These are phyloP conservation scores for Bos indicus DNA, from an alignment of 2,113 vertebrate species.

Conservation along the genomic window DNA sequence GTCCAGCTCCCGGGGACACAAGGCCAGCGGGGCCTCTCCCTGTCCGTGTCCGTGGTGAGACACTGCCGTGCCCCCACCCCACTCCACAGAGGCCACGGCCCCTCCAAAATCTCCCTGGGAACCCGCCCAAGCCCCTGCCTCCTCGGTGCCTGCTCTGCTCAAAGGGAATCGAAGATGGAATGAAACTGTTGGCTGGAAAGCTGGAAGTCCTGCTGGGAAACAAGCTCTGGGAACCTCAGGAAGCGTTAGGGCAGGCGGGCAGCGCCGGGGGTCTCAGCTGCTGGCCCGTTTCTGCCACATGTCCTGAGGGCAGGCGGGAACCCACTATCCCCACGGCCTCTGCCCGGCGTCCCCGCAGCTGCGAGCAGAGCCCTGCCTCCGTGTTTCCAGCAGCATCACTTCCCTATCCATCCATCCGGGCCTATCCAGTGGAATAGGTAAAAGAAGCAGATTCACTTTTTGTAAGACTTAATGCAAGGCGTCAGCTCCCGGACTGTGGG, in stretches of 20 bases:
- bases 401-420: not conserved
- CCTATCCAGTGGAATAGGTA: rapidly evolving
- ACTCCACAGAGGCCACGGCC: not conserved
- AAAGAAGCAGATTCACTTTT: rapidly evolving
- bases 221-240: rapidly evolving
- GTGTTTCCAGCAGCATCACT: no score
- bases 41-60: rapidly evolving
- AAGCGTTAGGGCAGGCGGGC: rapidly evolving
- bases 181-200: not conserved
- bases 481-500: rapidly evolving
- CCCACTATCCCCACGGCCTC: not conserved
- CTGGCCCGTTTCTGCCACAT: not conserved
- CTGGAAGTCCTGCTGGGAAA: not conserved
- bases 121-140: not conserved
- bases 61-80: rapidly evolving
- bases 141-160: not conserved
- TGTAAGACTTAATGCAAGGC: not conserved
- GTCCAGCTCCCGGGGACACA: not conserved
- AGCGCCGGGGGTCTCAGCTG: rapidly evolving
- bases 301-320: rapidly evolving
- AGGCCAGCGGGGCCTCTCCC: not conserved
- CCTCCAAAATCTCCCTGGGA: not conserved
- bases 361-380: not conserved
- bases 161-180: not conserved
- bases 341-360: not conserved